Conservation (phyloP, 1,140 invertebrate species). For the Temnothorax longispinosus region DNA sequence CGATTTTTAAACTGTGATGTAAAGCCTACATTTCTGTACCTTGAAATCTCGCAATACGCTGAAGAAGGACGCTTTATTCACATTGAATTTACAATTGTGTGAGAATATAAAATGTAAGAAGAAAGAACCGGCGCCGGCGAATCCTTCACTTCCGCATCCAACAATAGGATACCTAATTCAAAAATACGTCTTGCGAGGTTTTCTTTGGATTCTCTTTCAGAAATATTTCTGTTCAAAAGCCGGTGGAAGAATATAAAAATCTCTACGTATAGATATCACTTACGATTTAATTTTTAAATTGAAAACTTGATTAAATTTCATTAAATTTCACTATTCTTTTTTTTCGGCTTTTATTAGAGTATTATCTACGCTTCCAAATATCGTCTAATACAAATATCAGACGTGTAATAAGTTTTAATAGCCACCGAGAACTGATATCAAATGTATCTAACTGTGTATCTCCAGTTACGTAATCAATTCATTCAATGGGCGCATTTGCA, state of each 20-base stretch:
- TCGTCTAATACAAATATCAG: background rate
- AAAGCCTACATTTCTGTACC: background rate
- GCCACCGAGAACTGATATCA: background rate
- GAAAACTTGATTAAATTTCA: background rate
- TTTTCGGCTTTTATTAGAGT: background rate
- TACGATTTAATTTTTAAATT: background rate
- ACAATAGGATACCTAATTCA: constrained; percentile 31
- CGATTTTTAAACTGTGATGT: background rate
- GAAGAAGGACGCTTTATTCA: background rate
- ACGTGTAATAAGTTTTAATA: constrained; percentile 11
- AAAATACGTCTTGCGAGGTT: background rate
- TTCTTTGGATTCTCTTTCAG: background rate
- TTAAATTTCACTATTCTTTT: background rate
- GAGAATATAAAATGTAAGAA: background rate
- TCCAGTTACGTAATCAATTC: constrained; percentile 28
- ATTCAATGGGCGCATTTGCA: constrained; percentile 16
- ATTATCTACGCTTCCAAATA: background rate
- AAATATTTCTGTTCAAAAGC: background rate
- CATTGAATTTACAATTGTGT: constrained; percentile 17
- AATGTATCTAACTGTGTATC: background rate
- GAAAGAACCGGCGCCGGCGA: background rate
- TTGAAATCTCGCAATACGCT: background rate
- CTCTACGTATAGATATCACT: background rate
- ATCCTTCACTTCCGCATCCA: background rate
- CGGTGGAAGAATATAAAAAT: background rate